A percentile compares a stretch with the other conserved stretches of the same genome.
Evolutionary conservation across 1,140 invertebrate species (phyloP).

Genomic region (Atta texana): DNA sequence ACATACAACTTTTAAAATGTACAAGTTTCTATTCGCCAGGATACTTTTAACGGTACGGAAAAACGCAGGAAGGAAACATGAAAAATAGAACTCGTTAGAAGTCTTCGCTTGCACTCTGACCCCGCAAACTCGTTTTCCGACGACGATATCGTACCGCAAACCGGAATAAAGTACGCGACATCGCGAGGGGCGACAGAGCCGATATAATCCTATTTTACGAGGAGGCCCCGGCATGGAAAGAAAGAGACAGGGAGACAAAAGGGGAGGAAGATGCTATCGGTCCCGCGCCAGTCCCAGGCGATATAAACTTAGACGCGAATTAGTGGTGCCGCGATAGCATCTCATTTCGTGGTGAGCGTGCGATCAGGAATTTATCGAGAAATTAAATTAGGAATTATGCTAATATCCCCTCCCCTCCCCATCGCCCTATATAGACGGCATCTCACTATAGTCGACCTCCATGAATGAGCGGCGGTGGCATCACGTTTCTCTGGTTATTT

Average conservation of each 20-base stretch:
- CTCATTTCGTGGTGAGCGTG: constrained; percentile 72
- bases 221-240: constrained; percentile 61
- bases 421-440: constrained; percentile 35
- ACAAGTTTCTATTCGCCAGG: not conserved
- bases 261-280: constrained; percentile 78
- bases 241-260: constrained; percentile 31
- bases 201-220: constrained; percentile 81
- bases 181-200: constrained; percentile 72
- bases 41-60: not conserved
- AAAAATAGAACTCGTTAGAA: not conserved
- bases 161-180: constrained; percentile 74
- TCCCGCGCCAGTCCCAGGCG: constrained; percentile 70
- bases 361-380: constrained; percentile 81
- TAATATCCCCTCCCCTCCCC: constrained; percentile 69
- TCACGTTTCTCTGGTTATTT: constrained; percentile 58
- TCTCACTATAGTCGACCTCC: constrained; percentile 31
- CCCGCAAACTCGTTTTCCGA: constrained; percentile 36
- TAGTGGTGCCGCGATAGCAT: constrained; percentile 83
- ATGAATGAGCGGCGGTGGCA: constrained; percentile 48
- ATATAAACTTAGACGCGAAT: constrained; percentile 85
- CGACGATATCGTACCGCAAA: constrained; percentile 66
- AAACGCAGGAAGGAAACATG: not conserved
- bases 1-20: not conserved
- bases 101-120: constrained; percentile 63
- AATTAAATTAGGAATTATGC: constrained; percentile 84